phyloP scores from a whole-genome alignment of 1,140 invertebrate species.

The Eubasilissa regina region DNA sequence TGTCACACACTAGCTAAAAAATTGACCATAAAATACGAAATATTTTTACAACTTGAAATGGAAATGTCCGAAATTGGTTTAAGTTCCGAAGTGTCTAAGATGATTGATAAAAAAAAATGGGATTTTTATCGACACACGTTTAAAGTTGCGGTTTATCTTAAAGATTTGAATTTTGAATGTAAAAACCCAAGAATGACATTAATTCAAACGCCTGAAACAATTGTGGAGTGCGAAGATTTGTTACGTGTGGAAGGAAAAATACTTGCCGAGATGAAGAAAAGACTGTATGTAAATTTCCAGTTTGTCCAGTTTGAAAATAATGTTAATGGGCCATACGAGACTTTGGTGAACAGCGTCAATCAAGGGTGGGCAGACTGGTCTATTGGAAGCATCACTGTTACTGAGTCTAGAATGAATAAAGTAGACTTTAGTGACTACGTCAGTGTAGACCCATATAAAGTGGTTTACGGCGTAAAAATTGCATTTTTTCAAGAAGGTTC shows the following conservation, averaged over 20 bases:
- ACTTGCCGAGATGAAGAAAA: background rate
- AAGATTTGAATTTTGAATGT: background rate
- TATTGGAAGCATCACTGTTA: background rate
- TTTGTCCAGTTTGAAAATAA: background rate
- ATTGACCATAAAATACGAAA: background rate
- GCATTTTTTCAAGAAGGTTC: background rate
- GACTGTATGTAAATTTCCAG: background rate
- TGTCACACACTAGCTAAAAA: background rate
- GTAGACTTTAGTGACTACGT: background rate
- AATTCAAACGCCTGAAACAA: background rate
- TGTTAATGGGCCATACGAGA: background rate
- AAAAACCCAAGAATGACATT: background rate
- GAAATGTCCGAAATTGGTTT: background rate
- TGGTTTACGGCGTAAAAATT: background rate
- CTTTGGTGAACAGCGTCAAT: background rate
- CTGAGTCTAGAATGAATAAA: background rate
- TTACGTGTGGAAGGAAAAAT: background rate
- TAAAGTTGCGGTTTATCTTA: background rate
- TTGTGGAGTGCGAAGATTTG: background rate
- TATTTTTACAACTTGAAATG: background rate
- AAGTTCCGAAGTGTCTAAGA: background rate
- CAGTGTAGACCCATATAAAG: background rate
- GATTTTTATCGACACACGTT: background rate
- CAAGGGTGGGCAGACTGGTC: background rate
- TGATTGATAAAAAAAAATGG: background rate